phyloP scores from a whole-genome alignment of 2,797 vertebrate genomes.

The Poeciliopsis gracilis region DNA sequence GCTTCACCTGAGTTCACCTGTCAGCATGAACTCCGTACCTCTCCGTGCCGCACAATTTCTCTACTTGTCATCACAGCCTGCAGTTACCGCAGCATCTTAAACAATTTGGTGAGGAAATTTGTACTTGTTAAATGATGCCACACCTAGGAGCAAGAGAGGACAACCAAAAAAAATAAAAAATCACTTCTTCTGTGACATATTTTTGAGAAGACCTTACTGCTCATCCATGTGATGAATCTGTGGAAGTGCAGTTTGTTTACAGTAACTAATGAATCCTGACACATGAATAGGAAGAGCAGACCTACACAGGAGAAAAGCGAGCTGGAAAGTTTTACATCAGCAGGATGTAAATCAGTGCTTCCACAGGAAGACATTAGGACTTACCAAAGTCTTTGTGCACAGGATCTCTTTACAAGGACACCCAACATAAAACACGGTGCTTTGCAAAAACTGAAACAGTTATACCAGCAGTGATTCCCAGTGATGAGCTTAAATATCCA shows the following conservation, averaged over 20 bases:
- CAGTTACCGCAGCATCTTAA: slow-evolving; percentile 25
- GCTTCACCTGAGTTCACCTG: slow-evolving; percentile 78
- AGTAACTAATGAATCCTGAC: slow-evolving; percentile 33
- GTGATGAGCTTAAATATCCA: slow-evolving; percentile 8
- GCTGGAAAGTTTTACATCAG: slow-evolving; percentile 76
- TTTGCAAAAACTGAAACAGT: slow-evolving; percentile 37
- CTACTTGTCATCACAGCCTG: slow-evolving; percentile 21
- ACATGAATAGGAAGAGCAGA: slow-evolving; percentile 43
- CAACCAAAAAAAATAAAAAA: slow-evolving; percentile 8
- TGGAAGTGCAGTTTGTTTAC: slow-evolving; percentile 40
- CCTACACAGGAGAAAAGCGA: slow-evolving; percentile 47
- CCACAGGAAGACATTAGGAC: slow-evolving; percentile 76
- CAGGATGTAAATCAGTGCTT: slow-evolving; percentile 69
- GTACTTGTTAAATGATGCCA: slow-evolving; percentile 11
- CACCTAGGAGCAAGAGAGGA: slow-evolving; percentile 15
- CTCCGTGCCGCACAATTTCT: slow-evolving; percentile 15
- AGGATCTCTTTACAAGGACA: slow-evolving; percentile 71
- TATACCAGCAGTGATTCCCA: slow-evolving; percentile 12
- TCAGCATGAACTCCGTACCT: slow-evolving; percentile 62
- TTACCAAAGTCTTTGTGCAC: slow-evolving; percentile 52
- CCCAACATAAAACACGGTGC: slow-evolving; percentile 53
- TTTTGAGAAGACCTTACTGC: slow-evolving; percentile 13
- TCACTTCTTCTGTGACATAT: slow-evolving; percentile 7
- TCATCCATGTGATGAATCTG: slow-evolving; percentile 1
- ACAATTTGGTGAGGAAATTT: slow-evolving; percentile 30